Conservation (phyloP, 2,888 invertebrate genomes). For the Orchesellides sinensis region DNA sequence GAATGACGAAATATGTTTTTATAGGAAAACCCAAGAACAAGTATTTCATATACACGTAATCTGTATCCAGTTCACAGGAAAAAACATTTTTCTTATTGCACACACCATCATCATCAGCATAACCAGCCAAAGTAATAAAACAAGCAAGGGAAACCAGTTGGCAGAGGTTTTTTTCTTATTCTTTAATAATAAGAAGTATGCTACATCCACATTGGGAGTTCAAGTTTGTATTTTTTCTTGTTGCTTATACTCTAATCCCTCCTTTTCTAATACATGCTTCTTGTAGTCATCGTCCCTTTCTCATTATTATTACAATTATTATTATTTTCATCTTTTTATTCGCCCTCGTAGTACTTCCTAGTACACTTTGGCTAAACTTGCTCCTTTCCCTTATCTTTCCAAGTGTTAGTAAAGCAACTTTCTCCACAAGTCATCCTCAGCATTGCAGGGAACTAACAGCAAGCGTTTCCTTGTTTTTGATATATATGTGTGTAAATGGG, state of each 20-base stretch:
- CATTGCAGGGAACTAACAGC: no score
- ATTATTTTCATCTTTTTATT: no score
- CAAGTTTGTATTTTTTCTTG: background rate
- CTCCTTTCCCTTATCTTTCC: no score
- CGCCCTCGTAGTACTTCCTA: background rate
- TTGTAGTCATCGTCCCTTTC: background rate
- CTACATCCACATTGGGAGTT: background rate
- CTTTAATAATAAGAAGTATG: conserved; percentile 6
- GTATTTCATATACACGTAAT: background rate
- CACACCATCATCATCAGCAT: background rate
- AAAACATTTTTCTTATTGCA: no score
- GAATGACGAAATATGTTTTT: no score
- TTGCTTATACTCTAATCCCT: background rate
- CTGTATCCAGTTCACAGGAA: background rate
- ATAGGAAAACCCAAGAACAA: background rate
- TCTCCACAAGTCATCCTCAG: no score
- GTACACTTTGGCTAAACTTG: no score
- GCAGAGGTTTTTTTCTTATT: conserved; percentile 10
- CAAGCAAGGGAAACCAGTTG: background rate
- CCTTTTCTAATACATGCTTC: background rate
- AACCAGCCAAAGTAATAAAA: background rate
- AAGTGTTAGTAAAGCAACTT: no score
- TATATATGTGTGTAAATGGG: no score
- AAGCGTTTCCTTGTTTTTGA: no score
- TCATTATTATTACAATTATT: background rate